These are phyloP conservation scores for Sebastes nivosus DNA, from an alignment of 2,797 vertebrate genomes.

Conservation along the genomic window DNA sequence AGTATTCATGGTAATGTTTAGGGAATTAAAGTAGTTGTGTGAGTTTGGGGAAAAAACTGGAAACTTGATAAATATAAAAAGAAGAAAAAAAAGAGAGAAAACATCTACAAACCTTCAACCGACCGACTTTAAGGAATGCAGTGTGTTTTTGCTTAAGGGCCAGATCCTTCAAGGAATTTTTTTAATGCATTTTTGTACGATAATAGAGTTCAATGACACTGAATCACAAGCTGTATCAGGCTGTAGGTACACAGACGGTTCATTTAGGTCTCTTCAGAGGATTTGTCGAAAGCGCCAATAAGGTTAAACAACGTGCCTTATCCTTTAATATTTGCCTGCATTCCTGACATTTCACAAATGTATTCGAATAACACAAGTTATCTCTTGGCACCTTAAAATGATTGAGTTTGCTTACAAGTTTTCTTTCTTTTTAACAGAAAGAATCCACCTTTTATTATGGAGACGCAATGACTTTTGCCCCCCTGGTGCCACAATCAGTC, in stretches of 20 bases:
- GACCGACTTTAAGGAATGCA: not conserved
- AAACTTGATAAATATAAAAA: not conserved
- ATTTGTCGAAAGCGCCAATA: not conserved
- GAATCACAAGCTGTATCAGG: not conserved
- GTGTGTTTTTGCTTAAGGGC: not conserved
- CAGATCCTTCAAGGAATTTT: not conserved
- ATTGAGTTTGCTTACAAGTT: not conserved
- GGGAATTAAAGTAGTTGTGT: not conserved
- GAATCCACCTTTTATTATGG: not conserved
- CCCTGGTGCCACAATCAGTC: not conserved
- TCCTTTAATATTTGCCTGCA: not conserved
- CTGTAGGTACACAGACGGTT: not conserved
- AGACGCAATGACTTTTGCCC: not conserved
- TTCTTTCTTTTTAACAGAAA: not conserved
- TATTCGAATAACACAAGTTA: not conserved
- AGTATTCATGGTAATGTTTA: not conserved
- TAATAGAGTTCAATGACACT: not conserved
- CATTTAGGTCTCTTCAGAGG: not conserved
- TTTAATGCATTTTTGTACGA: not conserved
- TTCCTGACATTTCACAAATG: not conserved
- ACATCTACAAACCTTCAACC: not conserved
- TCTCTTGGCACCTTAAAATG: not conserved
- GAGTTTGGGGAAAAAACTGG: not conserved
- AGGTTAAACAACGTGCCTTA: not conserved
- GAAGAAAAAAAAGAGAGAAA: not conserved